phyloP scores from a whole-genome alignment of 2,797 vertebrate genomes.

The Phoebastria nigripes region DNA sequence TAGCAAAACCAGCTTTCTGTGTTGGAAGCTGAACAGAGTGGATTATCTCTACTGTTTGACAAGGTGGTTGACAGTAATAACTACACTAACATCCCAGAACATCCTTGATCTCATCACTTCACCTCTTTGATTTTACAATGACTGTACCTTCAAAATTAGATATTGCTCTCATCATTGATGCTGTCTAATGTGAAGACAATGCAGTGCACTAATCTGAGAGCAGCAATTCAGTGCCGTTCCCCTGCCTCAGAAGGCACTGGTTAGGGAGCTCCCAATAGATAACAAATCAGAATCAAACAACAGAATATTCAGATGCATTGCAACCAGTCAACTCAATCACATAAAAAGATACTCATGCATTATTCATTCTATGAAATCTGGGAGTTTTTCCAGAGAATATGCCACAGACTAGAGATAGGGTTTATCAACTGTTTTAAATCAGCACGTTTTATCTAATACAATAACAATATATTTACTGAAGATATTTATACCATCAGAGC shows the following conservation, averaged over 20 bases:
- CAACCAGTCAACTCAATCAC: conserved; percentile 58
- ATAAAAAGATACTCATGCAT: conserved; percentile 58
- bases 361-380: conserved; percentile 71
- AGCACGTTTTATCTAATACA: conserved; percentile 64
- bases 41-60: conserved; percentile 49
- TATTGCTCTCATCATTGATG: conserved; percentile 32
- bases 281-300: conserved; percentile 57
- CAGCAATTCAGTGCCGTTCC: neutral
- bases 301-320: conserved; percentile 48
- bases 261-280: conserved; percentile 30
- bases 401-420: conserved; percentile 34
- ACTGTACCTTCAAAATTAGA: conserved; percentile 54
- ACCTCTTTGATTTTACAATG: conserved; percentile 51
- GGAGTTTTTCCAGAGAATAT: conserved; percentile 70
- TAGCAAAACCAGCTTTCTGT: neutral
- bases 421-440: conserved; percentile 72
- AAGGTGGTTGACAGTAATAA: conserved; percentile 60
- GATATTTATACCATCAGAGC: conserved; percentile 54
- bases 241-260: conserved; percentile 23
- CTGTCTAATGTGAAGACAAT: conserved; percentile 33
- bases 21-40: conserved; percentile 2
- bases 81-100: conserved; percentile 14
- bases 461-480: conserved; percentile 68
- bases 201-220: neutral
- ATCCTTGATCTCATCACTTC: conserved; percentile 57